Conservation (phyloP, 2,888 invertebrate species). For the Cyclophora albipunctata region DNA sequence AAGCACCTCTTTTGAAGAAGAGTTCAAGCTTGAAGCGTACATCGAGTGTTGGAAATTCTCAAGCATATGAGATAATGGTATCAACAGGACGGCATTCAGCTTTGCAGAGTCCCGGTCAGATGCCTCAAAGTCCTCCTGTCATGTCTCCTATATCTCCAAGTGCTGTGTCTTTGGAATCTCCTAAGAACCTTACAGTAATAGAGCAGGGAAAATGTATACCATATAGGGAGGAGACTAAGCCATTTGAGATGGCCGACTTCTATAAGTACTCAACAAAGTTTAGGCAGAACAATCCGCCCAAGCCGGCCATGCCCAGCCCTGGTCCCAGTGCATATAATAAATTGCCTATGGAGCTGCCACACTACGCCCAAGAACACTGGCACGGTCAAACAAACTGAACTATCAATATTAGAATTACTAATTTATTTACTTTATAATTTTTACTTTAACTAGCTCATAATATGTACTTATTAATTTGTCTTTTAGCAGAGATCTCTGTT, state of each 20-base stretch:
- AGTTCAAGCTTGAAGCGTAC: constrained; percentile 69
- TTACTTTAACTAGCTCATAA: constrained; percentile 29
- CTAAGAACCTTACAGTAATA: constrained; percentile 88
- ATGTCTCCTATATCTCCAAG: constrained; percentile 61
- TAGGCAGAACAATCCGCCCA: constrained; percentile 75
- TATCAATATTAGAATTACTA: background rate
- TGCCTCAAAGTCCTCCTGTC: constrained; percentile 52
- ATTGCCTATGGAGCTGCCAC: constrained; percentile 61
- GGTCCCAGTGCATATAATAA: constrained; percentile 52
- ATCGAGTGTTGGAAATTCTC: constrained; percentile 73
- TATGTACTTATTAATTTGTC: constrained; percentile 30
- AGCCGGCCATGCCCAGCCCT: constrained; percentile 36
- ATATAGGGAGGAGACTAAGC: constrained; percentile 94
- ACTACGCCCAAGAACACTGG: constrained; percentile 61
- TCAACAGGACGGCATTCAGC: constrained; percentile 62
- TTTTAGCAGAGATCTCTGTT: constrained; percentile 12
- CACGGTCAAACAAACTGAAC: constrained; percentile 47
- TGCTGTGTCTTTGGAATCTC: constrained; percentile 81
- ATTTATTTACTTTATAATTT: background rate
- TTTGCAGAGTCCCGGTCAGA: constrained; percentile 56
- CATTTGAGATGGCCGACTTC: constrained; percentile 98
- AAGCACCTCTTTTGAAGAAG: constrained; percentile 49
- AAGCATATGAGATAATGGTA: constrained; percentile 63
- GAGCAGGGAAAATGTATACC: constrained; percentile 93
- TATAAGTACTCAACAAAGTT: constrained; percentile 98